These are phyloP conservation scores for Pyxicephalus adspersus DNA, from an alignment of 2,113 vertebrate genomes.

Conservation along the genomic window DNA sequence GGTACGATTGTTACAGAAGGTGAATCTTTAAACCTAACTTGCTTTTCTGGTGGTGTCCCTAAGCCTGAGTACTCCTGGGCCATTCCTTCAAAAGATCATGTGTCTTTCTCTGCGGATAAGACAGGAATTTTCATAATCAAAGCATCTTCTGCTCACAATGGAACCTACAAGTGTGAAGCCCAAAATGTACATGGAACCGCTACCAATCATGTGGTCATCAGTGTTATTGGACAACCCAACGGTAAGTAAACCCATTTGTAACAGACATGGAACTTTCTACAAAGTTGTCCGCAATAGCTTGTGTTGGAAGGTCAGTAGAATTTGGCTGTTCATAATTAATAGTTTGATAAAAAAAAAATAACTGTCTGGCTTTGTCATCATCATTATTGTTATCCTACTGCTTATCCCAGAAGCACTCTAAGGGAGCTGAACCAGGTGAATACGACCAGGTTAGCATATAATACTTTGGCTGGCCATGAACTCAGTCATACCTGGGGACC, in stretches of 20 bases:
- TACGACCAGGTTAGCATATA: too few relatives aligned
- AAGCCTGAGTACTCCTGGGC: background rate
- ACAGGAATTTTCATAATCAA: background rate
- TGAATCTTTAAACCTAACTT: background rate
- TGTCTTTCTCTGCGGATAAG: background rate
- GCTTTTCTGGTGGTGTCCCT: background rate
- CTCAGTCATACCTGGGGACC: too few relatives aligned
- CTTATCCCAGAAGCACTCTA: too few relatives aligned
- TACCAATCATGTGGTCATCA: background rate
- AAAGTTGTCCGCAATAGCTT: too few relatives aligned
- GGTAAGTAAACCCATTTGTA: background rate
- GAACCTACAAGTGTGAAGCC: slow-evolving; percentile 1
- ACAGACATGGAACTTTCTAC: too few relatives aligned
- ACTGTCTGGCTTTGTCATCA: too few relatives aligned
- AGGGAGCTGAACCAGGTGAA: too few relatives aligned
- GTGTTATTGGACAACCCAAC: background rate
- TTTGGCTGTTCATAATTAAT: too few relatives aligned
- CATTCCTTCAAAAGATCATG: background rate
- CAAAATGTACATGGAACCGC: background rate
- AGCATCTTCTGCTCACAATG: background rate
- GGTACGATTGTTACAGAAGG: background rate
- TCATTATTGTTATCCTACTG: too few relatives aligned
- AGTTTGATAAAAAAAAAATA: too few relatives aligned
- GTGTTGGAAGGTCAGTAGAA: too few relatives aligned
- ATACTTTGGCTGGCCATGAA: too few relatives aligned